phyloP scores from a whole-genome alignment of 1,140 invertebrate species.

The Ladona fulva region DNA sequence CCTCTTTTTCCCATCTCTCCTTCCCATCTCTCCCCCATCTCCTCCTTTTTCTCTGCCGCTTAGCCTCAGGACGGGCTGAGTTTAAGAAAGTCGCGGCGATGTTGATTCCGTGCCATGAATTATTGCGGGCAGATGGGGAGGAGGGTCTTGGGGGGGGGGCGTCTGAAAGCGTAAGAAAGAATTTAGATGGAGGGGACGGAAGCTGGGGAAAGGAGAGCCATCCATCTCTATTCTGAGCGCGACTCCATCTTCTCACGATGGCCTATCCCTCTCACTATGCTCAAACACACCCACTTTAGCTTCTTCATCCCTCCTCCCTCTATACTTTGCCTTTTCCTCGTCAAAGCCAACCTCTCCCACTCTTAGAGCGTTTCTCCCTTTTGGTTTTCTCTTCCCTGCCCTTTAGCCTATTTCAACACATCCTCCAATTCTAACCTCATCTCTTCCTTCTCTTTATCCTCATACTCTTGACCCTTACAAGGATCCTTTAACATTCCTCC shows the following conservation, averaged over 20 bases:
- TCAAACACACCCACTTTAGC: slow-evolving; percentile 14
- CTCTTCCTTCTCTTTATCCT: background rate
- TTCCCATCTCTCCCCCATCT: too few species aligned
- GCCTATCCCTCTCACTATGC: background rate
- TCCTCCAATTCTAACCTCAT: background rate
- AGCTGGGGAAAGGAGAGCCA: background rate
- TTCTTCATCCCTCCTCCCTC: slow-evolving; percentile 20
- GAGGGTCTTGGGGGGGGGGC: background rate
- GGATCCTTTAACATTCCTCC: too few species aligned
- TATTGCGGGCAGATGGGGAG: background rate
- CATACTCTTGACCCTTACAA: background rate
- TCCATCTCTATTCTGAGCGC: background rate
- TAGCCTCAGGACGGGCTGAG: too few species aligned
- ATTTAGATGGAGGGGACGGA: background rate
- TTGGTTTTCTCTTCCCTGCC: slow-evolving; percentile 18
- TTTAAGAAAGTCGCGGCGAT: too few species aligned
- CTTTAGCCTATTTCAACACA: slow-evolving; percentile 11
- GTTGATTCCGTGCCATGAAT: too few species aligned
- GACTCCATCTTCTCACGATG: background rate
- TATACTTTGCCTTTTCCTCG: slow-evolving; percentile 21
- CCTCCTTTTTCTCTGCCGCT: too few species aligned
- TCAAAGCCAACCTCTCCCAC: too few species aligned
- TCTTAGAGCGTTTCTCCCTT: too few species aligned
- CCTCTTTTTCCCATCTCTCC: too few species aligned
- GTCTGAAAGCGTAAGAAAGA: background rate